Percentiles rank a stretch among this genome's conserved stretches.
Evolutionary conservation across 2,888 invertebrate species (phyloP).

Genomic region (Antheraea assamensis): DNA sequence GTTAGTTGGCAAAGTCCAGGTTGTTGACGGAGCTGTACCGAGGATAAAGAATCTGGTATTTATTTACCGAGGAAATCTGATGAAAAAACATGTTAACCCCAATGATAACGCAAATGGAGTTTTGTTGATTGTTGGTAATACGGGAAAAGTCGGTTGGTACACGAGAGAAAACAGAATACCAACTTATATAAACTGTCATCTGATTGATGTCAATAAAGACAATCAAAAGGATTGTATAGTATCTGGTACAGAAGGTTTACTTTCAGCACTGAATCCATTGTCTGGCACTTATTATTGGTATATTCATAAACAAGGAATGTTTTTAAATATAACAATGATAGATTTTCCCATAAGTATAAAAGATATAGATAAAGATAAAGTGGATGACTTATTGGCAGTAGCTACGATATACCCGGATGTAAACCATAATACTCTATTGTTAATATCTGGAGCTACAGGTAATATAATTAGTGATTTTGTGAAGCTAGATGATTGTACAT

Average conservation of each 20-base stretch:
- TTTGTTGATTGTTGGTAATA: slow-evolving; percentile 85
- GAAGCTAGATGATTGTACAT: slow-evolving; percentile 81
- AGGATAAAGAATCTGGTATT: slow-evolving; percentile 88
- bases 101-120: slow-evolving; percentile 84
- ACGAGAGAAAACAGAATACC: slow-evolving; percentile 86
- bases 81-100: slow-evolving; percentile 75
- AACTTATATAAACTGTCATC: slow-evolving; percentile 86
- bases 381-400: slow-evolving; percentile 85
- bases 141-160: slow-evolving; percentile 89
- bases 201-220: slow-evolving; percentile 88
- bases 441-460: slow-evolving; percentile 88
- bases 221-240: slow-evolving; percentile 89
- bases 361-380: slow-evolving; percentile 87
- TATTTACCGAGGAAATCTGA: slow-evolving; percentile 86
- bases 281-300: slow-evolving; percentile 82
- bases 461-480: slow-evolving; percentile 85
- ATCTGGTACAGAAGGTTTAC: slow-evolving; percentile 85
- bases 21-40: slow-evolving; percentile 84
- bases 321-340: slow-evolving; percentile 79
- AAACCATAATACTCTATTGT: slow-evolving; percentile 83
- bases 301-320: slow-evolving; percentile 79
- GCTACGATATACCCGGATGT: slow-evolving; percentile 77
- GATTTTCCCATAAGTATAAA: slow-evolving; percentile 88
- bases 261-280: slow-evolving; percentile 78
- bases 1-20: slow-evolving; percentile 86